Evolutionary conservation across 2,113 vertebrate genomes (phyloP).

Genomic region (Gymnorhina tibicen): DNA sequence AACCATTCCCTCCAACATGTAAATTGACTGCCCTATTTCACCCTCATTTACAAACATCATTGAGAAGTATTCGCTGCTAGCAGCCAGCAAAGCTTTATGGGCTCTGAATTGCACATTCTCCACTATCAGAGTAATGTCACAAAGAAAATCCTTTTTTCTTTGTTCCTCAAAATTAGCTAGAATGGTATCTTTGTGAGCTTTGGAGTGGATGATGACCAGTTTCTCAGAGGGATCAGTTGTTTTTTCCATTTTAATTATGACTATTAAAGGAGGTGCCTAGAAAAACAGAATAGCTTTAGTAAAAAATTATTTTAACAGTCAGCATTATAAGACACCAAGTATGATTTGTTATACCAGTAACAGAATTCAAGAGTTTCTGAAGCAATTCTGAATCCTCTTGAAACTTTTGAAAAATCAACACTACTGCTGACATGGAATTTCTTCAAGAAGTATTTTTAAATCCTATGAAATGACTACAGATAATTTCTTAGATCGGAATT

Average conservation of each 20-base stretch:
- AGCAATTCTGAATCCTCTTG: background rate
- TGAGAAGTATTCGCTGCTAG: slow-evolving; percentile 94
- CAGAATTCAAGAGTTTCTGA: background rate
- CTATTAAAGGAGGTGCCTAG: background rate
- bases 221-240: slow-evolving; percentile 44
- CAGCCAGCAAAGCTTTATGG: slow-evolving; percentile 93
- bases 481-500: background rate
- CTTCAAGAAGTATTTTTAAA: background rate
- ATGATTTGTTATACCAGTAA: background rate
- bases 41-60: slow-evolving; percentile 87
- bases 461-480: background rate
- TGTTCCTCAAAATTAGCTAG: slow-evolving; percentile 85
- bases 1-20: slow-evolving; percentile 84
- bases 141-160: slow-evolving; percentile 85
- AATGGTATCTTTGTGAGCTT: slow-evolving; percentile 82
- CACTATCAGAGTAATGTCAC: slow-evolving; percentile 91
- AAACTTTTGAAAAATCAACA: background rate
- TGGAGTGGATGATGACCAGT: slow-evolving; percentile 77
- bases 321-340: background rate
- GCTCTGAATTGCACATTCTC: slow-evolving; percentile 89
- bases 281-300: slow-evolving; percentile 15
- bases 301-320: background rate
- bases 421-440: background rate
- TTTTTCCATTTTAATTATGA: slow-evolving; percentile 75
- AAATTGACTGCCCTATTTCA: slow-evolving; percentile 75